Percentiles rank a stretch among this genome's conserved stretches.
Conservation (phyloP, 2,888 invertebrate genomes). For the Morpho achilles region DNA sequence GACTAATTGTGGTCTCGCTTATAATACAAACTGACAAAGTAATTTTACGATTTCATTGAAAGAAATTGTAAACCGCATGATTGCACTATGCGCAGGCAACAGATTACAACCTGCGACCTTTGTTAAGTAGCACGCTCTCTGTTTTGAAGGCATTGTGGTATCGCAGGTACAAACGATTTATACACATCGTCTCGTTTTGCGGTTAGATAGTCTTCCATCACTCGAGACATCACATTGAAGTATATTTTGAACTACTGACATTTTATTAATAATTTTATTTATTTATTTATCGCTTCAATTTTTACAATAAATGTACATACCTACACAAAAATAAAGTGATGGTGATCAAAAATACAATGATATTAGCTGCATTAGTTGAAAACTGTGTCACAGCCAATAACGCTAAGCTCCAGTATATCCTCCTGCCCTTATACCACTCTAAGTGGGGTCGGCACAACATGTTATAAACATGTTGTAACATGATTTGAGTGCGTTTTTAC, state of each 20-base stretch:
- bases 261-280: too few species aligned
- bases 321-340: too few species aligned
- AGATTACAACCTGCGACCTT: conserved; percentile 40
- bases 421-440: too few species aligned
- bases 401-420: too few species aligned
- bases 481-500: too few species aligned
- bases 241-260: conserved; percentile 34
- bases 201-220: conserved; percentile 16
- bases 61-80: conserved; percentile 29
- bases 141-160: conserved; percentile 19
- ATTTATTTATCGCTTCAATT: conserved; percentile 21
- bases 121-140: conserved; percentile 31
- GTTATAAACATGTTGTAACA: too few species aligned
- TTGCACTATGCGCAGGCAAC: conserved; percentile 39
- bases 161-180: conserved; percentile 21
- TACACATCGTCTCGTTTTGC: conserved; percentile 21
- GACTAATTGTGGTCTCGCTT: too few species aligned
- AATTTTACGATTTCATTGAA: conserved; percentile 15
- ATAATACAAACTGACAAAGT: not conserved
- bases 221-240: not conserved
- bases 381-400: too few species aligned
- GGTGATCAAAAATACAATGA: too few species aligned
- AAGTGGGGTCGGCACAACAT: too few species aligned
- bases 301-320: too few species aligned
- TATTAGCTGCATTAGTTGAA: too few species aligned